phyloP scores from a whole-genome alignment of 2,888 invertebrate genomes.

The Cataglyphis cursor region DNA sequence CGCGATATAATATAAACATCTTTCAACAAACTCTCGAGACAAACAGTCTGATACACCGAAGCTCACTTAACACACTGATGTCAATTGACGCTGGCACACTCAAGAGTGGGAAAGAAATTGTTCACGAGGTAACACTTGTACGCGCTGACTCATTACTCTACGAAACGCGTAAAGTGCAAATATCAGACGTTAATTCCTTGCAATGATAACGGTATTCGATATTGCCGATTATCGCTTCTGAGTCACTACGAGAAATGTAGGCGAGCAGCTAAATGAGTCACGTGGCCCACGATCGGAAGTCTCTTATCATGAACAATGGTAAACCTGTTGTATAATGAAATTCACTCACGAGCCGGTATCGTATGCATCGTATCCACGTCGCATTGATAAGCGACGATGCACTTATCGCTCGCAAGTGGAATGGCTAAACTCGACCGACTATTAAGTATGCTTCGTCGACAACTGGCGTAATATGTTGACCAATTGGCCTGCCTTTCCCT shows the following conservation, averaged over 20 bases:
- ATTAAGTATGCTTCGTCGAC: constrained; percentile 23
- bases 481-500: constrained; percentile 56
- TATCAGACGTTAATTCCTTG: neutral
- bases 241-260: constrained; percentile 55
- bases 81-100: neutral
- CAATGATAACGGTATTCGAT: neutral
- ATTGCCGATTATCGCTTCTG: constrained; percentile 54
- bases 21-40: neutral
- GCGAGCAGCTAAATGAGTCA: neutral
- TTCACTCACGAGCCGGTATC: neutral
- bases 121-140: neutral
- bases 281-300: constrained; percentile 1
- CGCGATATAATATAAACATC: neutral
- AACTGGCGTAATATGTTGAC: constrained; percentile 59
- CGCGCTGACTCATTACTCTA: constrained; percentile 18
- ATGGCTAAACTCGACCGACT: neutral
- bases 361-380: neutral
- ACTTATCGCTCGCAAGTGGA: neutral
- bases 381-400: constrained; percentile 19
- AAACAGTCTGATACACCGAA: neutral
- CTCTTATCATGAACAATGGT: constrained; percentile 3
- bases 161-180: constrained; percentile 1
- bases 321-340: neutral
- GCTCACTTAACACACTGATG: neutral
- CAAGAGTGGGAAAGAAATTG: neutral